Conservation (phyloP, 2,888 invertebrate genomes). For the Ophonus ardosiacus region DNA sequence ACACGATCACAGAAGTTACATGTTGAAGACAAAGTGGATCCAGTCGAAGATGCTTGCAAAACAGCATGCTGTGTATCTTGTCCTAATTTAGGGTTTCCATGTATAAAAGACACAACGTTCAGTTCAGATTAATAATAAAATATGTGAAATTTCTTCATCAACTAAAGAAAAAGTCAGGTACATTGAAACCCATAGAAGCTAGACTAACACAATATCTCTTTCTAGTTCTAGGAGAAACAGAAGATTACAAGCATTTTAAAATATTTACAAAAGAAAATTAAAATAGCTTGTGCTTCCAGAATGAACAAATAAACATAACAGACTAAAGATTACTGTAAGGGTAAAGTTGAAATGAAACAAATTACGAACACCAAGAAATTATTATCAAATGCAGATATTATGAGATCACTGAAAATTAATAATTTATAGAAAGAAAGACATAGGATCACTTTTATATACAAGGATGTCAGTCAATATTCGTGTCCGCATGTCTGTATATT, state of each 20-base stretch:
- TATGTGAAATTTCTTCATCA: slow-evolving; percentile 8
- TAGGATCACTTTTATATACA: slow-evolving; percentile 55
- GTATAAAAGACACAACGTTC: slow-evolving; percentile 42
- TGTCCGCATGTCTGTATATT: slow-evolving; percentile 20
- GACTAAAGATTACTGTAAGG: slow-evolving; percentile 48
- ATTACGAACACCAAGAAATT: slow-evolving; percentile 55
- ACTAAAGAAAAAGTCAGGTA: slow-evolving; percentile 41
- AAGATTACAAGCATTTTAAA: slow-evolving; percentile 62
- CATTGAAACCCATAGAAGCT: slow-evolving; percentile 59
- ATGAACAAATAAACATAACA: slow-evolving; percentile 45
- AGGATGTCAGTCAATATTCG: slow-evolving; percentile 32
- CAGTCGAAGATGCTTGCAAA: slow-evolving; percentile 50
- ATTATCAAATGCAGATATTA: slow-evolving; percentile 50
- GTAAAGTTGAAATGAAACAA: slow-evolving; percentile 47
- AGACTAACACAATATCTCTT: slow-evolving; percentile 60
- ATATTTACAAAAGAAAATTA: slow-evolving; percentile 60
- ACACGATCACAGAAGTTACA: slow-evolving; percentile 1
- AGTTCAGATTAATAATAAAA: background rate
- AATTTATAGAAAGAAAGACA: slow-evolving; percentile 41
- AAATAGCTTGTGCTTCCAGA: slow-evolving; percentile 61
- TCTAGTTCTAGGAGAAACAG: slow-evolving; percentile 58
- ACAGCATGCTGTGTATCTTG: slow-evolving; percentile 55
- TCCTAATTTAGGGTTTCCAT: slow-evolving; percentile 57
- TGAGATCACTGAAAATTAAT: slow-evolving; percentile 46
- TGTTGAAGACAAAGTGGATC: slow-evolving; percentile 47